Evolutionary conservation across 2,113 vertebrate genomes (phyloP).

Genomic region (Scomber colias): DNA sequence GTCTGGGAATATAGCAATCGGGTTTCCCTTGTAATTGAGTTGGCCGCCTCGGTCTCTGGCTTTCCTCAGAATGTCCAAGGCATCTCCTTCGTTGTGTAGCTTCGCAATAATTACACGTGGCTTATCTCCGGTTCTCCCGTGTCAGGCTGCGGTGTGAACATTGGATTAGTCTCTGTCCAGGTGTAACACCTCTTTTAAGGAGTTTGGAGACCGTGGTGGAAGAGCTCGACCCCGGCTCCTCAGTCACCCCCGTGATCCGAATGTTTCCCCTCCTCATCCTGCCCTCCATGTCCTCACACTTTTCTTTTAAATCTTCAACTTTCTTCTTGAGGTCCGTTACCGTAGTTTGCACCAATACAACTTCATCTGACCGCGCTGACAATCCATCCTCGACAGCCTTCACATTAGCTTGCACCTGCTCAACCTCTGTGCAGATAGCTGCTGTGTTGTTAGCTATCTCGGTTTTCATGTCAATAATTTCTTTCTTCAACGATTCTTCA

Average conservation of each 20-base stretch:
- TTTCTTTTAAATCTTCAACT: background rate
- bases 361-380: background rate
- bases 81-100: background rate
- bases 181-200: background rate
- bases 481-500: too few species aligned
- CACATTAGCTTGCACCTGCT: too few species aligned
- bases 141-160: slow-evolving; percentile 18
- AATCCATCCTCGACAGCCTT: too few species aligned
- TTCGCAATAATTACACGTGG: background rate
- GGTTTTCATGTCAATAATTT: too few species aligned
- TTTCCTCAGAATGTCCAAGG: slow-evolving; percentile 13
- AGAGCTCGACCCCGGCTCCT: background rate
- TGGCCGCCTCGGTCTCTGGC: background rate
- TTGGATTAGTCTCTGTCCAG: background rate
- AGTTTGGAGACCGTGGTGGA: background rate
- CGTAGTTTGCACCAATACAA: background rate
- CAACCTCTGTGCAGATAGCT: too few species aligned
- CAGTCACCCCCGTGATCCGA: background rate
- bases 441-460: too few species aligned
- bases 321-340: background rate
- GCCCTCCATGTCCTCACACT: background rate
- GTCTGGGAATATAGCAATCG: slow-evolving; percentile 9
- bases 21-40: slow-evolving; percentile 11
- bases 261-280: background rate
- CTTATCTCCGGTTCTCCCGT: background rate